Percentiles rank a stretch among this genome's conserved stretches.
Evolutionary conservation across 2,113 vertebrate species (phyloP).

Genomic region (Sprattus sprattus): DNA sequence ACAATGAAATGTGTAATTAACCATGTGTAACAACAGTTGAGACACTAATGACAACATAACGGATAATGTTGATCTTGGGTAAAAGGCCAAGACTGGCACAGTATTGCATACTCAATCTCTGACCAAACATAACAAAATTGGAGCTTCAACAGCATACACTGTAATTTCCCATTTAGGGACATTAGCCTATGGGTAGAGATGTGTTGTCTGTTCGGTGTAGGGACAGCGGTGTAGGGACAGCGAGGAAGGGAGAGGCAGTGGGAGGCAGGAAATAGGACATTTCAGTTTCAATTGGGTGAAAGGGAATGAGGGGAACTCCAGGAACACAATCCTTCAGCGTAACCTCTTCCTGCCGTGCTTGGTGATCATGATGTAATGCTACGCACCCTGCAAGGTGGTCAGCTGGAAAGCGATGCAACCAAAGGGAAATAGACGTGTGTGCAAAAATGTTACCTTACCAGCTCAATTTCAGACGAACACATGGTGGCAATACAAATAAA

Average conservation of each 20-base stretch:
- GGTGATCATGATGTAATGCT: not conserved
- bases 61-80: not conserved
- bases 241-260: not conserved
- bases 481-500: no score
- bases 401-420: not conserved
- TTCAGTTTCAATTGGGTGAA: not conserved
- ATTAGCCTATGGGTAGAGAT: not conserved
- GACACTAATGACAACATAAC: constrained; percentile 4
- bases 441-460: no score
- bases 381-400: not conserved
- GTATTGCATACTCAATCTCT: not conserved
- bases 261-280: not conserved
- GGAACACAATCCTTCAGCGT: not conserved
- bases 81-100: not conserved
- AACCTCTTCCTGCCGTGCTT: not conserved
- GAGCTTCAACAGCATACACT: not conserved
- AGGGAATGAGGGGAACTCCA: not conserved
- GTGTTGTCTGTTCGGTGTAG: not conserved
- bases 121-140: not conserved
- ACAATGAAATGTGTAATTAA: not conserved
- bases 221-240: not conserved
- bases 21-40: not conserved
- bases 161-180: not conserved
- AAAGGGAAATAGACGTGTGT: not conserved
- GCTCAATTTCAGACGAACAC: no score